Percentiles rank a stretch among this genome's conserved stretches.
Conservation (phyloP, 2,797 vertebrate genomes). For the Halcyon chelicuti region DNA sequence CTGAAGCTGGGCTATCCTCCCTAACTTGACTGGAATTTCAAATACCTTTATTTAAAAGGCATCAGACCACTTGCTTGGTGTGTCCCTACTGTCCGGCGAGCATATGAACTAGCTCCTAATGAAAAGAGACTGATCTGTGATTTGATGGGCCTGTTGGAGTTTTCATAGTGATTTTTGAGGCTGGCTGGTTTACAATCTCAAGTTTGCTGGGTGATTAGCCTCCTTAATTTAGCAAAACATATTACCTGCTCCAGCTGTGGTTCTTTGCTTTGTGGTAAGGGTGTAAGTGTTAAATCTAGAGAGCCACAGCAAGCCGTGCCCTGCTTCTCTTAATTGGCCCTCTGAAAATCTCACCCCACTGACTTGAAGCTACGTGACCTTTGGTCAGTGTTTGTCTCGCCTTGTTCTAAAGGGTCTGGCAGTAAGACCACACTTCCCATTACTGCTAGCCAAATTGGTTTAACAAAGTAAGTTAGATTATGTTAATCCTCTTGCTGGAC, state of each 20-base stretch:
- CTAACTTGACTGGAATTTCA: not conserved
- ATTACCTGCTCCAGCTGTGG: fast-evolving
- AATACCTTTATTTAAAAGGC: not conserved
- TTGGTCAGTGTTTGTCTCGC: not conserved
- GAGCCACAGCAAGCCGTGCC: not conserved
- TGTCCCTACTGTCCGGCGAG: not conserved
- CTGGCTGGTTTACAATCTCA: not conserved
- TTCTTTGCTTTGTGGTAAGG: not conserved
- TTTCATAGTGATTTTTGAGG: not conserved
- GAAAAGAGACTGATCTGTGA: not conserved
- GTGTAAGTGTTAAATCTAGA: not conserved
- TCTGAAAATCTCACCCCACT: not conserved
- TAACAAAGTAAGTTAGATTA: constrained; percentile 64
- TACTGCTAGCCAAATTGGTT: constrained; percentile 35
- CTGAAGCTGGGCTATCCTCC: not conserved
- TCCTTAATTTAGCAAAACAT: not conserved
- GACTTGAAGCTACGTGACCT: not conserved
- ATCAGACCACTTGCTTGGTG: not conserved
- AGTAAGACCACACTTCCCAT: constrained; percentile 24
- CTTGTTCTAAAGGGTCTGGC: not conserved
- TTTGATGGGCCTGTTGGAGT: not conserved
- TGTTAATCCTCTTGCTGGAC: constrained; percentile 36
- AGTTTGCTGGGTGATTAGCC: not conserved
- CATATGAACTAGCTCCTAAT: not conserved
- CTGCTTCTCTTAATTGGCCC: not conserved